These are phyloP conservation scores for Phaenicophaeus curvirostris DNA, from an alignment of 2,797 vertebrate genomes.

Conservation along the genomic window DNA sequence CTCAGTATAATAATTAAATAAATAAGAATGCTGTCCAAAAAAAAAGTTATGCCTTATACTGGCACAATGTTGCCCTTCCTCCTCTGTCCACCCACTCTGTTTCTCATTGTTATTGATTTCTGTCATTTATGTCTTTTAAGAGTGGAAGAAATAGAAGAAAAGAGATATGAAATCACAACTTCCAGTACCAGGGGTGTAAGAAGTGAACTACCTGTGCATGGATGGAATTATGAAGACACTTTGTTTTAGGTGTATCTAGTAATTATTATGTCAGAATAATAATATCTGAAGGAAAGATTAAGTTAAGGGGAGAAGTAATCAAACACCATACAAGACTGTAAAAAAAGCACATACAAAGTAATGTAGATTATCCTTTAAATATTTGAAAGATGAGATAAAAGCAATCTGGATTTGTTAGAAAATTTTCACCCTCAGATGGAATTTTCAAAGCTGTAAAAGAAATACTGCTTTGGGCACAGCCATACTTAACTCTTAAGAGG, in stretches of 20 bases:
- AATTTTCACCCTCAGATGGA: neutral
- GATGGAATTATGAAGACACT: neutral
- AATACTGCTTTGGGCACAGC: neutral
- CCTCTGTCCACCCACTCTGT: neutral
- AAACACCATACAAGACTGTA: neutral
- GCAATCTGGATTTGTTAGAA: neutral
- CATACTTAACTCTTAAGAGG: neutral
- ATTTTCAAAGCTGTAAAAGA: neutral
- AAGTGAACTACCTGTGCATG: neutral
- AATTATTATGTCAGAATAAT: neutral
- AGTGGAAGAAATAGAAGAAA: neutral
- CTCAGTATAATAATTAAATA: neutral
- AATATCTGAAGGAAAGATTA: neutral
- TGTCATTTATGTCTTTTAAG: neutral
- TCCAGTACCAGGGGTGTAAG: neutral
- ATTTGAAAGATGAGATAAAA: neutral
- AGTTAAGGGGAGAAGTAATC: neutral
- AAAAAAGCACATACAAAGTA: neutral
- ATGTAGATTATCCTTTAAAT: neutral
- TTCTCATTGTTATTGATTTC: neutral
- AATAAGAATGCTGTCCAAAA: neutral
- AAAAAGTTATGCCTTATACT: neutral
- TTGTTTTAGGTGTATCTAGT: neutral
- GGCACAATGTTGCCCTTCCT: neutral
- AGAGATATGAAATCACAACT: neutral